Base-by-base conservation (phyloP, 2,888 invertebrate species). In the Hecatera dysodea region DNA sequence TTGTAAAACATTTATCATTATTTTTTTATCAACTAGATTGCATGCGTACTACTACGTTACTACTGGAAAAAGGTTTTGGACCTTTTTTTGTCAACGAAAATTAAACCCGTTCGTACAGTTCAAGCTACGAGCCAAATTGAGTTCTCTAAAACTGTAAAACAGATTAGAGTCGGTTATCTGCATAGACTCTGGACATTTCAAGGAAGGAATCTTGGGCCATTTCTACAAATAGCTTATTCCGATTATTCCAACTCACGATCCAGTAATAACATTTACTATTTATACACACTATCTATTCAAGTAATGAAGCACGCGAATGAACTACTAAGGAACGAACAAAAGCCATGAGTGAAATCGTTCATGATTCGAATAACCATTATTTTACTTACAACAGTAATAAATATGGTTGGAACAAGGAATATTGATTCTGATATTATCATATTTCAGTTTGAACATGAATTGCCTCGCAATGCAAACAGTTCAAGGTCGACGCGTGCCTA, bases 391-490 rank as follows among this genome's bases (percentile, higher is more conserved):
- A 52, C 24, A n/a, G 22, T 52, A 75, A 81, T 83, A 85, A 85
- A 83, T 81, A 74, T 42, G 15, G 56, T 33, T 44, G 36, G 48
- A 78, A 81, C 72, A 71, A 39, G 42, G 74, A 75, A 83, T 75
- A 81, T 85, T 81, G 85, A 80, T 80, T 70, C 48, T 22, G 44
- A 59, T 64, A 85, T 78, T 80, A 72, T 44, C 71, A 72, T 82
- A 82, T 79, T 82, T 78, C 73, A 81, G 67, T 78, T 80, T 67
- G 71, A 71, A 74, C 68, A 81, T 78, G 70, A 80, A 76, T 76
- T 71, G 75, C 39, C 46, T 77, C 50, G 57, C 78, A 68, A 70
- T 72, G 53, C 72, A 84, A 79, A 74, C 67, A 68, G 33, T 72
- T 72, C 74, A 84, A 82, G 75, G 75, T 59, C 71, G 22, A 48